phyloP scores from a whole-genome alignment of 2,888 invertebrate genomes.

The Parascotia fuliginaria region DNA sequence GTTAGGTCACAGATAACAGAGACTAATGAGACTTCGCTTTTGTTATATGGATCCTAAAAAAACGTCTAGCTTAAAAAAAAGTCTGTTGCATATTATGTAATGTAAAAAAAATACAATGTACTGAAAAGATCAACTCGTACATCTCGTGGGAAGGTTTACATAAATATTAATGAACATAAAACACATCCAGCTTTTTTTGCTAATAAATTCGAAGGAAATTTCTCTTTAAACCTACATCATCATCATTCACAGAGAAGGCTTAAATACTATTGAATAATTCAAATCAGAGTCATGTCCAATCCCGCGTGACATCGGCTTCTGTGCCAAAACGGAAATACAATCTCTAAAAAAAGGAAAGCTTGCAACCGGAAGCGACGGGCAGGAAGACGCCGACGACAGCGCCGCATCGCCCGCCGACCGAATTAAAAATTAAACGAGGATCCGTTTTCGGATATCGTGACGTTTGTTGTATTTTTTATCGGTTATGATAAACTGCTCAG shows the following conservation, averaged over 20 bases:
- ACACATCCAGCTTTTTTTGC: no score
- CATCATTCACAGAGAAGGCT: conserved; percentile 4
- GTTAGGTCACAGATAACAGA: no score
- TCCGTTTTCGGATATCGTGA: conserved; percentile 80
- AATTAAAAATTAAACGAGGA: conserved; percentile 84
- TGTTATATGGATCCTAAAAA: no score
- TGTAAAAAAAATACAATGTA: no score
- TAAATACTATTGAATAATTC: conserved; percentile 10
- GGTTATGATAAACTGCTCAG: conserved; percentile 29
- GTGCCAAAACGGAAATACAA: conserved; percentile 79
- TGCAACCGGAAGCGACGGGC: conserved; percentile 77
- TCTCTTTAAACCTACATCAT: no score
- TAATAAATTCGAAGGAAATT: no score
- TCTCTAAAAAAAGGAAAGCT: conserved; percentile 74
- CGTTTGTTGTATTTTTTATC: conserved; percentile 52
- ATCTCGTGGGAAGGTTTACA: no score
- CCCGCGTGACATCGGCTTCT: conserved; percentile 62
- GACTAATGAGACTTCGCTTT: no score
- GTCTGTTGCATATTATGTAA: no score
- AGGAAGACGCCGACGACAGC: conserved; percentile 82
- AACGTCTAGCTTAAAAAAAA: no score
- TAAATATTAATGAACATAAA: no score
- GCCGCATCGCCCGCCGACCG: conserved; percentile 71
- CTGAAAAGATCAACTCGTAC: no score
- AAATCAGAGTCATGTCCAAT: conserved; percentile 53